Evolutionary conservation across 2,797 vertebrate species (phyloP).

Genomic region (Rhadinocentrus ornatus): DNA sequence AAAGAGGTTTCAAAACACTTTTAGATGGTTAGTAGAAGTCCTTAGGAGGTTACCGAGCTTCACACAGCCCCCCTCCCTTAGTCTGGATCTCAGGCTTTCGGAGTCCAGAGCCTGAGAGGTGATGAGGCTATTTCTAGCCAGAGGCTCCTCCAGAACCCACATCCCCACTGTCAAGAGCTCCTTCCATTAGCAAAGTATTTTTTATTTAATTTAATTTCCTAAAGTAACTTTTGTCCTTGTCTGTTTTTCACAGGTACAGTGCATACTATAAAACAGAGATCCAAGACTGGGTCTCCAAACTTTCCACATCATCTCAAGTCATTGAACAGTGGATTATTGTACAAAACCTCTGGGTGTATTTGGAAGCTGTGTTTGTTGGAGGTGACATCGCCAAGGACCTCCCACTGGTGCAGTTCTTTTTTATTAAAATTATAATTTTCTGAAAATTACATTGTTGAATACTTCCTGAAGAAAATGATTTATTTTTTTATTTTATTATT

Average conservation of each 20-base stretch:
- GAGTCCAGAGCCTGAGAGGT: no score
- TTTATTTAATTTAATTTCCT: no score
- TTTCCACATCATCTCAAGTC: conserved; percentile 89
- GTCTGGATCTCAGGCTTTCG: no score
- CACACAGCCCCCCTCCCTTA: no score
- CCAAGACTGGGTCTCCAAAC: conserved; percentile 90
- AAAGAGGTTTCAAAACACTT: no score
- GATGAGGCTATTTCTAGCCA: no score
- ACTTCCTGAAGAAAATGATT: neutral
- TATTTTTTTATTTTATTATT: neutral
- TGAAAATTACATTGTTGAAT: neutral
- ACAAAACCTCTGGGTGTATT: conserved; percentile 93
- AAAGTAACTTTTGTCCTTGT: conserved; percentile 6
- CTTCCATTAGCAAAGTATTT: no score
- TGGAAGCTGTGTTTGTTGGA: conserved; percentile 93
- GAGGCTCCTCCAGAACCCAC: no score
- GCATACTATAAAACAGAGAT: conserved; percentile 89
- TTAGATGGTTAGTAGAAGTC: no score
- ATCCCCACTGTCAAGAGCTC: no score
- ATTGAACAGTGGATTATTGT: conserved; percentile 93
- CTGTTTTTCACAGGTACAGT: conserved; percentile 84
- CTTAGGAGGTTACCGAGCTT: no score
- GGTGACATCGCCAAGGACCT: conserved; percentile 94
- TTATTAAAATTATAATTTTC: neutral
- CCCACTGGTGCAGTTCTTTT: conserved; percentile 91